phyloP scores from a whole-genome alignment of 2,888 invertebrate species.

The Actias luna region DNA sequence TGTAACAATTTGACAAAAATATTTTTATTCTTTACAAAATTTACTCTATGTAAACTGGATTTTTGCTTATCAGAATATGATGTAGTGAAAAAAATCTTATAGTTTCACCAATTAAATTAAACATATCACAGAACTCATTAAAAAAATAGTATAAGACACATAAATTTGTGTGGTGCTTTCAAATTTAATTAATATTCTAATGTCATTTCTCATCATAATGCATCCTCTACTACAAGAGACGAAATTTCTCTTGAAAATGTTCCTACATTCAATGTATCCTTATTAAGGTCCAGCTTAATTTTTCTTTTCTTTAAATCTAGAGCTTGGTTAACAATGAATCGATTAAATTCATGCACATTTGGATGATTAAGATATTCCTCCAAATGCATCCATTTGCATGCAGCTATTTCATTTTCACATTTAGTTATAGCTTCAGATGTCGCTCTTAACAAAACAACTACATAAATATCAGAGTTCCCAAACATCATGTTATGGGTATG shows the following conservation, averaged over 20 bases:
- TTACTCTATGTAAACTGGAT: neutral
- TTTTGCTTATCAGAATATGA: neutral
- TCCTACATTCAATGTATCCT: constrained; percentile 58
- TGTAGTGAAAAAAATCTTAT: neutral
- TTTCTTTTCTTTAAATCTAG: constrained; percentile 84
- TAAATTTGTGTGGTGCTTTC: neutral
- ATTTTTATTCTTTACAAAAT: neutral
- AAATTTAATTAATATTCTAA: neutral
- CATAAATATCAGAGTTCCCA: constrained; percentile 93
- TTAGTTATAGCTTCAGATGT: constrained; percentile 83
- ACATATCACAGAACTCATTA: neutral
- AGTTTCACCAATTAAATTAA: neutral
- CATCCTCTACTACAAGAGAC: constrained; percentile 58
- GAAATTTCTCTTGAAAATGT: constrained; percentile 59
- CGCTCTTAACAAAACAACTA: constrained; percentile 88
- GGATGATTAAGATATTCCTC: constrained; percentile 87
- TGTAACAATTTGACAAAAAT: neutral
- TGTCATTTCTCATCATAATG: constrained; percentile 16
- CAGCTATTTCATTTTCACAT: constrained; percentile 89
- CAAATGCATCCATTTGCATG: constrained; percentile 91
- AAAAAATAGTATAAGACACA: neutral
- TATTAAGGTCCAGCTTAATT: constrained; percentile 81
- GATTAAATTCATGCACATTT: constrained; percentile 87
- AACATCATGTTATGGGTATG: constrained; percentile 90
- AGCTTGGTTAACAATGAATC: constrained; percentile 84